These are phyloP conservation scores for Oopsacas minuta DNA, from an alignment of 37 sponge, comb jelly and placozoan genomes.

Conservation along the genomic window DNA sequence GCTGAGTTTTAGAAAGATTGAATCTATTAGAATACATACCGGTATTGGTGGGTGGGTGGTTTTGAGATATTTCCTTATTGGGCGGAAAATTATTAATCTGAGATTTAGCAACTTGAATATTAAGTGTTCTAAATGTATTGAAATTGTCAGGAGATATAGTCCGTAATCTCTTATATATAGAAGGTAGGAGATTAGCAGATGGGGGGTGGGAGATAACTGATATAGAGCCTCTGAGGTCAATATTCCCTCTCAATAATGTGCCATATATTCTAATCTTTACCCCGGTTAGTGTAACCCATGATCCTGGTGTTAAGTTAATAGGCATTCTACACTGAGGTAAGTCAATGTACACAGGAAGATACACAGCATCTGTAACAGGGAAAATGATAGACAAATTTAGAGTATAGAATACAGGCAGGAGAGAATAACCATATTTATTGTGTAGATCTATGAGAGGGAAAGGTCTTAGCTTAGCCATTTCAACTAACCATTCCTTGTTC, in stretches of 20 bases:
- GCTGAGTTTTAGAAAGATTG: neutral
- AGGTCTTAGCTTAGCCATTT: neutral
- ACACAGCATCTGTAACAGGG: neutral
- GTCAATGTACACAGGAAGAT: neutral
- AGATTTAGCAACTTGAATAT: neutral
- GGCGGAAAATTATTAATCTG: neutral
- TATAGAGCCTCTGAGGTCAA: neutral
- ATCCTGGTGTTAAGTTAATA: neutral
- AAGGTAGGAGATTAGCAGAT: neutral
- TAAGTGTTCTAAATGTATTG: neutral
- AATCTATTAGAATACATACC: neutral
- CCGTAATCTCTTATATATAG: neutral
- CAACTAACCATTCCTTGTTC: neutral
- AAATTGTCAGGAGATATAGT: neutral
- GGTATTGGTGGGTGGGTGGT: neutral
- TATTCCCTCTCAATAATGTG: neutral
- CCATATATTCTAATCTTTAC: neutral
- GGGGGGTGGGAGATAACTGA: neutral
- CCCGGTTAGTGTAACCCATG: neutral
- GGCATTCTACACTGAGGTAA: slow-evolving; percentile 6
- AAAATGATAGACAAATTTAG: neutral
- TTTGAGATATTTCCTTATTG: neutral
- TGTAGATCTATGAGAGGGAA: neutral
- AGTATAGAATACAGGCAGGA: neutral
- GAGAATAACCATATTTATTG: neutral